Conservation (phyloP, 1,140 invertebrate species). For the Drosophila sp. region DNA sequence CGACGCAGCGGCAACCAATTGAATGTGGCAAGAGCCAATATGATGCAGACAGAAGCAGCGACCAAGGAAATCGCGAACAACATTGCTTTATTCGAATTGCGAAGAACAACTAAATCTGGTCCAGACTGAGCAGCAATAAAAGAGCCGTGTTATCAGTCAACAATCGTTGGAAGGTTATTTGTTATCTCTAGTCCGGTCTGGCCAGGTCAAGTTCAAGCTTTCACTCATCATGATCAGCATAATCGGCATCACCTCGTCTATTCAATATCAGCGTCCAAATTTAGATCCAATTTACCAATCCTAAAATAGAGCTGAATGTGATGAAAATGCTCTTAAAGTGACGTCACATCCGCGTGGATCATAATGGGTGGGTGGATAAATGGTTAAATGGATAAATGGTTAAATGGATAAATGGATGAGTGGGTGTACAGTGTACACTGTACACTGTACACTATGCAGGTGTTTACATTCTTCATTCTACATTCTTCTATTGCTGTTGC, state of each 20-base stretch:
- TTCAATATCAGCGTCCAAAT: conserved; percentile 5
- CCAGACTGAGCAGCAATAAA: too few relatives aligned
- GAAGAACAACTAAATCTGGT: background rate
- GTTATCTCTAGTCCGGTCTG: background rate
- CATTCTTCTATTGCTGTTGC: background rate
- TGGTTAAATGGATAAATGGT: background rate
- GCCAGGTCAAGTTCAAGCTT: conserved; percentile 10
- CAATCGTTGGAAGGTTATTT: background rate
- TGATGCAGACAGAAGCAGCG: background rate
- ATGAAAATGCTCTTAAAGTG: conserved; percentile 7
- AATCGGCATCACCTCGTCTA: too few relatives aligned
- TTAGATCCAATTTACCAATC: conserved; percentile 1
- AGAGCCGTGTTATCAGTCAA: conserved; percentile 1
- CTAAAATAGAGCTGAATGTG: conserved; percentile 22
- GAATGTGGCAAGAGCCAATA: conserved; percentile 17
- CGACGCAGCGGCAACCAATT: conserved; percentile 28
- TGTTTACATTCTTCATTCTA: conserved; percentile 3
- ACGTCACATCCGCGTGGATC: conserved; percentile 9
- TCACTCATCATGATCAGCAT: background rate
- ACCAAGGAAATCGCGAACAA: background rate
- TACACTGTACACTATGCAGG: too few relatives aligned
- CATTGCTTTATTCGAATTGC: background rate
- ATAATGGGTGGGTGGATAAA: conserved; percentile 1
- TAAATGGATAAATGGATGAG: conserved; percentile 1
- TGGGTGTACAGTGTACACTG: conserved; percentile 5